Base-by-base conservation (phyloP, 2,113 vertebrate species). In the Casuarius casuarius region DNA sequence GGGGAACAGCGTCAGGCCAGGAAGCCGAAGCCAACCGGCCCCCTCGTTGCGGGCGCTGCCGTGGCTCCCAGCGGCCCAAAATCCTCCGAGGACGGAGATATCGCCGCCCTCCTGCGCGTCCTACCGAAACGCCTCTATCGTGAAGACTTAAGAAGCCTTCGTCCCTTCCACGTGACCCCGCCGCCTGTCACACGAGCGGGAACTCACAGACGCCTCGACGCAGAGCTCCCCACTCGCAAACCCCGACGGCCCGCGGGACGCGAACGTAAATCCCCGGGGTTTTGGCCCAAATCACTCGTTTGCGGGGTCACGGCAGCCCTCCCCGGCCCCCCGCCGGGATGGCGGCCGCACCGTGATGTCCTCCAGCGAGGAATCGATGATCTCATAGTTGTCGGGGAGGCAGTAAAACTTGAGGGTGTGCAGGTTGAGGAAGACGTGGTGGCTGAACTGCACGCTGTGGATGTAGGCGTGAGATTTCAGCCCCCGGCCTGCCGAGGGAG, bases 351-450 rank as follows among this genome's bases (percentile, higher is more conserved):
- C 99, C 12, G 99, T 99, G 95, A 99, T 99, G 84, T 99, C 99
- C 95, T 99, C 99, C 17, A 99, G 96, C 0, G 99, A 99, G 28
- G 99, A 99, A 94, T 99, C 99, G 1, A 99, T 99, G 97, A 99
- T 99, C 97, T 99, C 99, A 9, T 99, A 99, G 97, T 99, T 99
- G 97, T 99, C 99, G 1, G 99, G 99, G 77, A 99, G 98, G 93
- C 99, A 99, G 97, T 99, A 99, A 95, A 99, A 99, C 97, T 99
- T 99, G 87, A 99, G 98, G 0, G 99, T 99, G 97, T 99, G 99
- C 65, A 99, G 98, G 92, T 99, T 99, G 79, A 99, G 99, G 97
- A 99, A 99, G 54, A 99, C 99, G 3, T 99, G 99, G 84, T 99
- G 99, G 90, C 99, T 99, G 54, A 99, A 98, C 97, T 99, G 99